Percentiles rank a stretch among this genome's conserved stretches.
These are phyloP conservation scores for Molanna angustata DNA, from an alignment of 2,888 invertebrate species.

Conservation along the genomic window DNA sequence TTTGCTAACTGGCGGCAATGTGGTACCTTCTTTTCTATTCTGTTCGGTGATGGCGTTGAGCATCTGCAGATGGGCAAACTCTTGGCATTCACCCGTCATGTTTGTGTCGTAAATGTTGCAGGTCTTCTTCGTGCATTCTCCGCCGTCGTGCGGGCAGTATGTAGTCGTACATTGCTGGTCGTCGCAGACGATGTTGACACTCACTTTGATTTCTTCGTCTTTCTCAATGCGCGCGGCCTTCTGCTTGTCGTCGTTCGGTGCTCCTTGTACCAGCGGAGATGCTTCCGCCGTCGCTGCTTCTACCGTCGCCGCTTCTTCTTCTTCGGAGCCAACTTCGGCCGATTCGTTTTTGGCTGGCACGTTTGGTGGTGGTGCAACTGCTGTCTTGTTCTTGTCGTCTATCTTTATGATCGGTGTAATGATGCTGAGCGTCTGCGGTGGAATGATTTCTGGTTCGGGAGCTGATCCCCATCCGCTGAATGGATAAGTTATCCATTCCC, in stretches of 20 bases:
- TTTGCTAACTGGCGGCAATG: not conserved
- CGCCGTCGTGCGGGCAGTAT: constrained; percentile 43
- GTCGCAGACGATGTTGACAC: constrained; percentile 49
- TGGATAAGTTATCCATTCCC: constrained; percentile 52
- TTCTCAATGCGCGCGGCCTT: constrained; percentile 26
- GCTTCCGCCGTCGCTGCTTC: not conserved
- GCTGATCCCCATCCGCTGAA: constrained; percentile 43
- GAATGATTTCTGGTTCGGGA: not conserved
- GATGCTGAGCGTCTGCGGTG: constrained; percentile 15
- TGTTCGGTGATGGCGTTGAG: not conserved
- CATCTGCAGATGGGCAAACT: constrained; percentile 29
- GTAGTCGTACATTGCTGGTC: constrained; percentile 53
- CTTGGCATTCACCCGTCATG: constrained; percentile 45
- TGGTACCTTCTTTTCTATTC: not conserved
- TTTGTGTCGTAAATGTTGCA: constrained; percentile 53
- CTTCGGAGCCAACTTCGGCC: not conserved
- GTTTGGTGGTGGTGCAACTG: not conserved
- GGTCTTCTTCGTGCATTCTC: constrained; percentile 44
- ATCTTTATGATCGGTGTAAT: constrained; percentile 12
- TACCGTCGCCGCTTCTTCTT: not conserved
- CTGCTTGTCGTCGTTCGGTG: not conserved
- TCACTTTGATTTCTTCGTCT: constrained; percentile 42
- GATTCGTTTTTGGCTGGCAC: not conserved
- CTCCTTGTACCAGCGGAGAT: constrained; percentile 18
- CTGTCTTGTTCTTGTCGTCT: not conserved